Conservation (phyloP, 2,113 vertebrate species). For the Peromyscus leucopus region DNA sequence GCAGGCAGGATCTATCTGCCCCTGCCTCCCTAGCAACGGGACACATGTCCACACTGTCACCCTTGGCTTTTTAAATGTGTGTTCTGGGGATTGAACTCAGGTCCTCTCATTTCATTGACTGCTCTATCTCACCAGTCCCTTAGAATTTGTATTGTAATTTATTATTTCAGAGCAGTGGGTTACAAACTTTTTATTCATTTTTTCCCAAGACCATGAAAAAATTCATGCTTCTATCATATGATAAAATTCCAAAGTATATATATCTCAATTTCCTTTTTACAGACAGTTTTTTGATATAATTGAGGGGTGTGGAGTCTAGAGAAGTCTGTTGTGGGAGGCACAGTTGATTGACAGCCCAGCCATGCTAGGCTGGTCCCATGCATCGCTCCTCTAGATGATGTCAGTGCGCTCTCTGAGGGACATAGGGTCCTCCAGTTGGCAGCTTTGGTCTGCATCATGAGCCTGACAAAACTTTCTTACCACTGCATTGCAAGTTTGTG, state of each 20-base stretch:
- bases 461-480: not conserved
- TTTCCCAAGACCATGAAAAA: constrained; percentile 28
- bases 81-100: not conserved
- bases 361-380: too few species aligned
- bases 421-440: rapidly evolving
- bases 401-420: not conserved
- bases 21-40: not conserved
- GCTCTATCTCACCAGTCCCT: too few species aligned
- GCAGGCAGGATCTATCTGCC: not conserved
- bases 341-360: not conserved
- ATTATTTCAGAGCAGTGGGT: not conserved
- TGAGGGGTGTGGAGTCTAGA: not conserved
- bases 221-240: constrained; percentile 7
- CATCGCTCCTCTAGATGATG: not conserved
- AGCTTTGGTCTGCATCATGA: not conserved
- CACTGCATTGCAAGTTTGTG: not conserved
- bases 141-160: constrained; percentile 28
- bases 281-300: not conserved
- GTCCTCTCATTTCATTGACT: not conserved
- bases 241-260: not conserved
- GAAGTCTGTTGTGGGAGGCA: not conserved
- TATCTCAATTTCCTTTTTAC: constrained; percentile 34
- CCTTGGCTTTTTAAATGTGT: not conserved
- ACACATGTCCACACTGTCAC: too few species aligned
- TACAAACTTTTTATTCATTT: not conserved